Percentiles rank a stretch among this genome's conserved stretches.
Conservation (phyloP, 2,797 vertebrate species). For the Eospalax fontanierii region DNA sequence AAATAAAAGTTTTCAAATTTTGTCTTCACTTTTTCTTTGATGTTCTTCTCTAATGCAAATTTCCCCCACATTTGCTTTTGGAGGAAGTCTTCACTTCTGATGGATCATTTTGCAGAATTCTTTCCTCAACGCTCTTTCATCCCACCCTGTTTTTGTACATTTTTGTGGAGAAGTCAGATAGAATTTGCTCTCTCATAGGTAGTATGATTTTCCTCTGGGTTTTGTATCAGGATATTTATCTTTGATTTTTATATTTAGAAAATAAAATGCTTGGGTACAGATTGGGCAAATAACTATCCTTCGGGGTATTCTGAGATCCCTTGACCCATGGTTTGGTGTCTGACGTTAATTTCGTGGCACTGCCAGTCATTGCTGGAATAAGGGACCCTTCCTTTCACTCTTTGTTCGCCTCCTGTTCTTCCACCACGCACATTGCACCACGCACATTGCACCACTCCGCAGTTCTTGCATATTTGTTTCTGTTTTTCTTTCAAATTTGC, state of each 20-base stretch:
- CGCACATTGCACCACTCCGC: not conserved
- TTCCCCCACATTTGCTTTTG: not conserved
- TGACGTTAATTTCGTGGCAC: not conserved
- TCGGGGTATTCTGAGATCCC: not conserved
- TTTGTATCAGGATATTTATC: not conserved
- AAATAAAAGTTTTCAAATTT: not conserved
- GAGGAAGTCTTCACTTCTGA: not conserved
- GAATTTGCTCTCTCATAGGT: not conserved
- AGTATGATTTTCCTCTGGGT: not conserved
- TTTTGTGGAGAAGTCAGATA: not conserved
- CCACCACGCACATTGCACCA: not conserved
- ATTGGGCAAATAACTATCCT: not conserved
- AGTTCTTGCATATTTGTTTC: not conserved
- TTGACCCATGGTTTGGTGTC: not conserved
- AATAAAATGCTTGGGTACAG: not conserved
- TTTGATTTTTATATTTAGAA: conserved; percentile 9
- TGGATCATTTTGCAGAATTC: not conserved
- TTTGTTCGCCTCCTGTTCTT: not conserved
- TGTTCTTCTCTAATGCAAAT: not conserved
- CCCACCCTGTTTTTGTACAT: not conserved
- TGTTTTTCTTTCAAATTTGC: not conserved
- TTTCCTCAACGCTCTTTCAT: not conserved
- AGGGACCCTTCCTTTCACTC: not conserved
- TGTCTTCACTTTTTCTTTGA: not conserved
- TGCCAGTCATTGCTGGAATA: not conserved